Evolutionary conservation across 2,113 vertebrate species (phyloP), one percentile per base, ranked within the genome.

Genomic region (Canis aureus): DNA sequence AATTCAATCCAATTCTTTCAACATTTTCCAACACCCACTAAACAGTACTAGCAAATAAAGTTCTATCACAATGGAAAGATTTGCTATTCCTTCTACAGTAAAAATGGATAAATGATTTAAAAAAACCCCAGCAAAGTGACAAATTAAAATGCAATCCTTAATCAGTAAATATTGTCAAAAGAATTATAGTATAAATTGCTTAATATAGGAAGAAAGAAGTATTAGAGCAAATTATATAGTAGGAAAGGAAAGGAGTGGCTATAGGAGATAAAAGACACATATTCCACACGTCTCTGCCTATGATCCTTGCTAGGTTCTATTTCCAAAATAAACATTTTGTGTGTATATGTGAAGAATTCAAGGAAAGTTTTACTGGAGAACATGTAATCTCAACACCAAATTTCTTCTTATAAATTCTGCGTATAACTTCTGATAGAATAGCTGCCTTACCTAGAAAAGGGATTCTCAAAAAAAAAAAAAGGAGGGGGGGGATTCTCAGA

Each of bases 71-170:
- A 11, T 9, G 17, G 57, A 71, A 82, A 69, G 8, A 59, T 27
- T 55, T 60, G 23, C 25, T 83, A 8, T 35, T 69, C n/a, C 38
- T 57, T 13, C n/a, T 62, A 22, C 11, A 25, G 49, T 53, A 81
- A 89, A 84, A 89, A 83, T 53, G 38, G 51, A 23, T 92, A 20
- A 67, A 84, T 38, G 9, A 66, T 43, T 89, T 20, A 19, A 60
- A 60, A 66, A 62, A 74, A 53, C 38, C 16, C 51, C 16, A 78
- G 23, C 38, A 87, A 7, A 60, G 1, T 57, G 19, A 94, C 53
- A 35, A 87, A 95, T 49, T 86, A 90, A 92, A 94, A 81, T 29
- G 20, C 51, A 94, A 90, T 35, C 1, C 22, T 91, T 78, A 38
- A 79, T 55, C 89, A 93, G 67, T 73, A 88, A 84, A 78, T 53